Base-by-base conservation (phyloP, 2,113 vertebrate genomes). In the Siphamia tubifer region DNA sequence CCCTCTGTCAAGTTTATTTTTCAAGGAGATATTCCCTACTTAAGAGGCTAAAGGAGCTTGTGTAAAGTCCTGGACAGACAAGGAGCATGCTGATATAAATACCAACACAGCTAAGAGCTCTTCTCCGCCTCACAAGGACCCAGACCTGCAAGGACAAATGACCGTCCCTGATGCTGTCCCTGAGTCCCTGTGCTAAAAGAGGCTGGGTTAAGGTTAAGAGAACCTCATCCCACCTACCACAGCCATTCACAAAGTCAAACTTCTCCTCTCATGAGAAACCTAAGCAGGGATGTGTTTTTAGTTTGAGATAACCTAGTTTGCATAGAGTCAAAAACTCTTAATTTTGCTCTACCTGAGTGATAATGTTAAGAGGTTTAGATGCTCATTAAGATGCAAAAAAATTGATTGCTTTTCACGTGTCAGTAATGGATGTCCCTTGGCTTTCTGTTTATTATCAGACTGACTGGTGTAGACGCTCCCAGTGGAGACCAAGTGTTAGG, bases 91-190 rank as follows among this genome's bases (percentile, higher is more conserved):
- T 55, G 86, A 85, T 81, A 89, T 83, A 89, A 90, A 90, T 87
- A 89, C 77, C 79, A 87, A 79, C 81, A 79, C 35, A 12, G 64
- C 47, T 62, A 77, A 83, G 86, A 77, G 79, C 82, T 81, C 64
- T 64, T 80, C 68, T 77, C 39, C 52, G 67, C 51, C 77, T 80
- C 79, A 72, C 77, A 79, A 82, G 82, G 78, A 85, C 85, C 74
- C 42, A 12, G 79, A 82, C 77, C 79, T 81, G 82, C 83, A 77
- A 89, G 89, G 85, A 87, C 87, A 77, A 87, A 87, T 74, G 80
- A 77, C 77, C 78, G 65, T 82, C 73, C 77, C 69, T 40, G 54
- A 53, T 47, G 47, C 56, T 34, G 81, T 87, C 86, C 86, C 84
- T 2, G 44, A 84, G 82, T 85, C 82, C 82, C 79, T 0, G 40